Conservation (phyloP, 2,888 invertebrate species). For the Drosophila testacea region DNA sequence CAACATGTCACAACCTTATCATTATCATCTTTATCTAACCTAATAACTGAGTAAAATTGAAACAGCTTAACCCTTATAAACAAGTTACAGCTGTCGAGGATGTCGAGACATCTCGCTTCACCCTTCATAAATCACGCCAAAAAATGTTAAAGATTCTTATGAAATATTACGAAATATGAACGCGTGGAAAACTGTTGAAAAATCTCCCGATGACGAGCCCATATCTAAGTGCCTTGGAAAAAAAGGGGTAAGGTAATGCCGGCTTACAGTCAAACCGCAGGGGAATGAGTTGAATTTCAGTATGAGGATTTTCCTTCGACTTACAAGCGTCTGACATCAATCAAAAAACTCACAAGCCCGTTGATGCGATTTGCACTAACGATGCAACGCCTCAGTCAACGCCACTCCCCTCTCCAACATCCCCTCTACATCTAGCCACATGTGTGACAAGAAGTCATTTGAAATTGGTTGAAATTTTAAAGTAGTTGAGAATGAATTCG, state of each 20-base stretch:
- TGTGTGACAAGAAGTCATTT: conserved; percentile 75
- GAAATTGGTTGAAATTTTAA: conserved; percentile 80
- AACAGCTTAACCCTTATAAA: conserved; percentile 79
- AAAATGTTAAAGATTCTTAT: conserved; percentile 49
- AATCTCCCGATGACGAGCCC: conserved; percentile 27
- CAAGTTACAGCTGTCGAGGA: conserved; percentile 61
- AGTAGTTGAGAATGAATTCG: conserved; percentile 63
- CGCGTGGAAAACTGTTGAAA: conserved; percentile 59
- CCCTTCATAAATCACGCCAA: conserved; percentile 67
- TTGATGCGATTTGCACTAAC: conserved; percentile 80
- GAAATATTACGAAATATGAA: conserved; percentile 74
- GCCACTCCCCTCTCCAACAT: not conserved
- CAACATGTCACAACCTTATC: conserved; percentile 73
- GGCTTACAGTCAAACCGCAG: conserved; percentile 80
- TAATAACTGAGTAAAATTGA: conserved; percentile 75
- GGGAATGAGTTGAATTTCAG: conserved; percentile 37
- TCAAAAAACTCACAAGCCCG: conserved; percentile 64
- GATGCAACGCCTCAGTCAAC: conserved; percentile 59
- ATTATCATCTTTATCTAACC: conserved; percentile 72
- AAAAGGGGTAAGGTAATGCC: conserved; percentile 39
- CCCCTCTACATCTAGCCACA: conserved; percentile 38
- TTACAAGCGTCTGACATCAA: conserved; percentile 82
- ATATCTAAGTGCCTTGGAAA: conserved; percentile 11
- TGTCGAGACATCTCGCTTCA: conserved; percentile 51
- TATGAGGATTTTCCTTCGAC: conserved; percentile 62